Conservation (phyloP, 2,113 vertebrate species). For the Cnemophilus loriae region DNA sequence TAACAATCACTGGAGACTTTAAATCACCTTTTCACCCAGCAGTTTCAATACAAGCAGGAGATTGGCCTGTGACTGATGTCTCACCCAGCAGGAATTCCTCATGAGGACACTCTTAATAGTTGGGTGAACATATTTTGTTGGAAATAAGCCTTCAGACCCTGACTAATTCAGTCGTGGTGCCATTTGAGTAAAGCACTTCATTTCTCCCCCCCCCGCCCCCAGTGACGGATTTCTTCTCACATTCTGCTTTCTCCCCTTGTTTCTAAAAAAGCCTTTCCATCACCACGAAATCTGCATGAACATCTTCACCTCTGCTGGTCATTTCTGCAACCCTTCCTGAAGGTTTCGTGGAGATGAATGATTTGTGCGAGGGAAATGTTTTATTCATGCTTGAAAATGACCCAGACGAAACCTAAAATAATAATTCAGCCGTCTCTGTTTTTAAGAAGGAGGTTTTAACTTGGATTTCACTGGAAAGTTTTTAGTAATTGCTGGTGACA, state of each 20-base stretch:
- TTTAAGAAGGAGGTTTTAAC: neutral
- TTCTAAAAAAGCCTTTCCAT: neutral
- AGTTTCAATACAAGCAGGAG: neutral
- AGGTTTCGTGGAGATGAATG: neutral
- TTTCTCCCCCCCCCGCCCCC: neutral
- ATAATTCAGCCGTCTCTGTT: slow-evolving; percentile 17
- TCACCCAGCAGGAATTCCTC: neutral
- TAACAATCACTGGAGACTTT: neutral
- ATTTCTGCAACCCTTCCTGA: slow-evolving; percentile 6
- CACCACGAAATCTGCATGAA: neutral
- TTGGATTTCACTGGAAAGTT: neutral
- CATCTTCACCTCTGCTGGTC: slow-evolving; percentile 33
- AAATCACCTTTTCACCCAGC: neutral
- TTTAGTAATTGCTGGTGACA: neutral
- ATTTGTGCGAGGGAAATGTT: slow-evolving; percentile 28
- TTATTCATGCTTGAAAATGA: slow-evolving; percentile 52
- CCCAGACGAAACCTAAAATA: slow-evolving; percentile 20
- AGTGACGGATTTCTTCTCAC: neutral
- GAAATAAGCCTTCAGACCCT: neutral
- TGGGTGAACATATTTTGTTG: neutral
- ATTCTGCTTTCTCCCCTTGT: neutral
- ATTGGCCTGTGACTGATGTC: neutral
- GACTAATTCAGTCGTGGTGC: neutral
- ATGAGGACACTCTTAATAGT: neutral
- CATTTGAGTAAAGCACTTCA: neutral